phyloP scores from a whole-genome alignment of 2,888 invertebrate genomes.

The Ceratothoa steindachneri region DNA sequence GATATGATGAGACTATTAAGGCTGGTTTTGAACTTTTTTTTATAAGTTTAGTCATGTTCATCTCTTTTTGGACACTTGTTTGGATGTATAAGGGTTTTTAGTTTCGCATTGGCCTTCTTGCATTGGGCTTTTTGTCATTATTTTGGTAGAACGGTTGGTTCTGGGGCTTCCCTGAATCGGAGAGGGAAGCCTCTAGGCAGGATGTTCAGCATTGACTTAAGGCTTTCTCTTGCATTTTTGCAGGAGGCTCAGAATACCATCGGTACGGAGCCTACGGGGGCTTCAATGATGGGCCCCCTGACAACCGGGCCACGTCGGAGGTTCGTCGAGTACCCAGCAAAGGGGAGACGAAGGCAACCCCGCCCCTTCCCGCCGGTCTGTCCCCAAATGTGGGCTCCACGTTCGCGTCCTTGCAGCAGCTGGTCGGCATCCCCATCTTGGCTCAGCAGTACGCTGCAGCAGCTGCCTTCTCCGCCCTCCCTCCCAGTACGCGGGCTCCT shows the following conservation, averaged over 20 bases:
- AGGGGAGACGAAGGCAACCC: conserved; percentile 46
- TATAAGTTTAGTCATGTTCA: no score
- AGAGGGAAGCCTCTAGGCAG: no score
- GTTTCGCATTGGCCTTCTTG: no score
- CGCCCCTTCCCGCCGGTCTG: conserved; percentile 40
- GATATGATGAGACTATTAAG: no score
- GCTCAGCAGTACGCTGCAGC: conserved; percentile 34
- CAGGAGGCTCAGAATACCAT: conserved; percentile 19
- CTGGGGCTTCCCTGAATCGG: no score
- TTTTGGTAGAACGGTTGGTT: no score
- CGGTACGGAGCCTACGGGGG: conserved; percentile 35
- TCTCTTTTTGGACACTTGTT: no score
- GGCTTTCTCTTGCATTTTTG: background rate
- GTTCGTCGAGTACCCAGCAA: conserved; percentile 44
- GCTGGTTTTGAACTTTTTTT: no score
- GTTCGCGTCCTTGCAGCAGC: conserved; percentile 38
- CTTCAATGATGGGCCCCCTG: conserved; percentile 31
- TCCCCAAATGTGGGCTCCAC: conserved; percentile 34
- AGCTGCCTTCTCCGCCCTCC: conserved; percentile 30
- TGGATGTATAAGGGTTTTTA: no score
- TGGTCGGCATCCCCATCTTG: conserved; percentile 24
- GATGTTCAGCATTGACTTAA: no score
- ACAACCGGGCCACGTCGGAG: conserved; percentile 16
- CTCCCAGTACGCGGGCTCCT: background rate
- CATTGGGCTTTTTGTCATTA: no score